Percentiles rank a stretch among this genome's conserved stretches.
Evolutionary conservation across 2,797 vertebrate species (phyloP).

Genomic region (Neostethus bicornis): DNA sequence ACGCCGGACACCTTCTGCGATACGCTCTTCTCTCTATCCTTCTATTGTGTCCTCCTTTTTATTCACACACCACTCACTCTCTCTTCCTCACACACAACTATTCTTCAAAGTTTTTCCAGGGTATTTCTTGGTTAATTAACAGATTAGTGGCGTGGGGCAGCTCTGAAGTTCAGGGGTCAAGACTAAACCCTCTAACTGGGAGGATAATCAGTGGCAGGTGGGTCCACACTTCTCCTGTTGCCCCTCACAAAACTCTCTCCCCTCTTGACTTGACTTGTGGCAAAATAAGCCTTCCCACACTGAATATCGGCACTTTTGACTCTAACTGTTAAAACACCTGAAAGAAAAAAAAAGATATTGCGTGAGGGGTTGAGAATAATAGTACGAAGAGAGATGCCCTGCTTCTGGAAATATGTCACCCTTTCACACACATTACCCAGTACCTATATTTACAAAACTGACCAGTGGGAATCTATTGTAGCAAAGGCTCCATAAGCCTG

Average conservation of each 20-base stretch:
- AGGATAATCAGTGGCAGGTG: slow-evolving; percentile 83
- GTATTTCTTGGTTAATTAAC: slow-evolving; percentile 88
- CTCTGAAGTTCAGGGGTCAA: slow-evolving; percentile 86
- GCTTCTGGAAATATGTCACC: slow-evolving; percentile 73
- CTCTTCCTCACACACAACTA: slow-evolving; percentile 46
- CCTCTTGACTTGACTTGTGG: slow-evolving; percentile 68
- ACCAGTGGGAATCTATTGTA: slow-evolving; percentile 71
- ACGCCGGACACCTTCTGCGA: slow-evolving; percentile 22
- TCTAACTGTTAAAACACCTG: slow-evolving; percentile 51
- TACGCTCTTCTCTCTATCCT: slow-evolving; percentile 15
- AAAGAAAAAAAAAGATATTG: slow-evolving; percentile 37
- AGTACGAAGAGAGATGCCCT: slow-evolving; percentile 52
- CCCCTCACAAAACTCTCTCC: slow-evolving; percentile 65
- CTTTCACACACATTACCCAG: slow-evolving; percentile 62
- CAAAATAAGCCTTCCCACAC: slow-evolving; percentile 52
- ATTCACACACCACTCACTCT: slow-evolving; percentile 54
- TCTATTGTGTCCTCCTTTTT: slow-evolving; percentile 56
- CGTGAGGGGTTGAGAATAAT: slow-evolving; percentile 7
- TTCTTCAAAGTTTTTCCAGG: slow-evolving; percentile 76
- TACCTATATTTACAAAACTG: slow-evolving; percentile 79
- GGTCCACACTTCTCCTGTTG: slow-evolving; percentile 81
- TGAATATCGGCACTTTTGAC: slow-evolving; percentile 53
- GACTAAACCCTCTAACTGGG: slow-evolving; percentile 79
- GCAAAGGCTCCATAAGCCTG: slow-evolving; percentile 54
- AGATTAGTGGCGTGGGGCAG: slow-evolving; percentile 84